Conservation (phyloP, 2,113 vertebrate genomes). For the Oncorhynchus nerka region DNA sequence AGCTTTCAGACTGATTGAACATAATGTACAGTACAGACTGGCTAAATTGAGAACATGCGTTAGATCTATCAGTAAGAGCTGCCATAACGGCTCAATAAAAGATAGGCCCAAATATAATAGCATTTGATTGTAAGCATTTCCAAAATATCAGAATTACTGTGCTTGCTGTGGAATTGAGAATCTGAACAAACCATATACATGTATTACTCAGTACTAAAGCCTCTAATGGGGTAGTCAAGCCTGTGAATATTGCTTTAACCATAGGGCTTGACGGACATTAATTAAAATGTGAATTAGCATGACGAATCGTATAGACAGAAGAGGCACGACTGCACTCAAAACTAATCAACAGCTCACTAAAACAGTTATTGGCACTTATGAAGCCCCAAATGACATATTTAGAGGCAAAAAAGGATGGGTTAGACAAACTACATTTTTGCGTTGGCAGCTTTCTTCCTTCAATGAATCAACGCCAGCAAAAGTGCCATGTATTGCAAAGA, state of each 20-base stretch:
- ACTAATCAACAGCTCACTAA: constrained; percentile 24
- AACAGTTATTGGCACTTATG: constrained; percentile 23
- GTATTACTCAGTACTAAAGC: constrained; percentile 12
- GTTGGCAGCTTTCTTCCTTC: not conserved
- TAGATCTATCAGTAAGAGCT: not conserved
- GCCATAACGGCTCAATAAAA: not conserved
- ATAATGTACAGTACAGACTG: not conserved
- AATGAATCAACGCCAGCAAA: not conserved
- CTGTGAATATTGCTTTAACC: constrained; percentile 14
- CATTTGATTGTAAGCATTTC: not conserved
- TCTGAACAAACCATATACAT: not conserved
- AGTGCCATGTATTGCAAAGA: too few relatives aligned
- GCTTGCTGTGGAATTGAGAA: not conserved
- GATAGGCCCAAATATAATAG: not conserved
- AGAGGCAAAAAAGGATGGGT: not conserved
- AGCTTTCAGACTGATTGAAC: not conserved
- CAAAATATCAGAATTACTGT: not conserved
- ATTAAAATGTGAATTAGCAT: constrained; percentile 36
- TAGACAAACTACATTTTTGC: not conserved
- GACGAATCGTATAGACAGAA: constrained; percentile 16
- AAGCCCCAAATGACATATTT: constrained; percentile 19
- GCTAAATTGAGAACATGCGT: not conserved
- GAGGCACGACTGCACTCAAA: constrained; percentile 15
- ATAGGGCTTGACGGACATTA: constrained; percentile 21
- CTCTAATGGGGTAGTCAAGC: constrained; percentile 4